Base-by-base conservation (phyloP, 2,888 invertebrate species). In the Ophion ellenae region DNA sequence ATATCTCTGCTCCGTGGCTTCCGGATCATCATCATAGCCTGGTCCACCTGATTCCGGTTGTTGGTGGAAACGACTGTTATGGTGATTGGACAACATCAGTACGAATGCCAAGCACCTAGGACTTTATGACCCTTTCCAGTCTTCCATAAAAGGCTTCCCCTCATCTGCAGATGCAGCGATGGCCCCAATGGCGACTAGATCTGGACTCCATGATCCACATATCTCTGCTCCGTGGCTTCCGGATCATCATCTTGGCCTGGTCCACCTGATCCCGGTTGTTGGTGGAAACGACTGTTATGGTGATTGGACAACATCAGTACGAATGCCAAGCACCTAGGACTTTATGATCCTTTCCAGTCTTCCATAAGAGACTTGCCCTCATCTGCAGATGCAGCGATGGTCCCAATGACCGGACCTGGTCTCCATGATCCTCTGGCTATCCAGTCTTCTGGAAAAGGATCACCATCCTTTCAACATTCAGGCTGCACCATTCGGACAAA, bases 391-490 rank as follows among this genome's bases (percentile, higher is more conserved):
- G 40, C 53, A 1, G 17, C 17, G 4, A 53, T 53, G 17, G 11
- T 2, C 53, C 14, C 4, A 53, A 53, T 17, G 1, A 5, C 11
- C 3, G 11, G 32, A 40, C 63, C 11, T 45, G 74, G 45, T 47
- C 63, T 74, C 45, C 36, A 66, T 64, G 57, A 20, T 67, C 45
- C 57, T 45, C 1, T 11, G 53, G 66, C 57, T 63, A 28, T 32
- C 17, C 53, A 71, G 20, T 53, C 53, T n/a, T 24, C 63, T 64
- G 76, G 69, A 53, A 10, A 40, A 45, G 2, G 24, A 14, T 69
- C 40, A 69, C 64, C 24, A 71, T 17, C 53, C 28, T 47, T 10
- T 14, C 10, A 47, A 10, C 9, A 9, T 47, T 11, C 47, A 47
- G 47, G 10, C 47, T 53, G 17, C 53, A 17, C 11, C 53, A 17